Percentiles rank a stretch among this genome's conserved stretches.
These are phyloP conservation scores for Eurosta solidaginis DNA, from an alignment of 1,140 invertebrate species.

Conservation along the genomic window DNA sequence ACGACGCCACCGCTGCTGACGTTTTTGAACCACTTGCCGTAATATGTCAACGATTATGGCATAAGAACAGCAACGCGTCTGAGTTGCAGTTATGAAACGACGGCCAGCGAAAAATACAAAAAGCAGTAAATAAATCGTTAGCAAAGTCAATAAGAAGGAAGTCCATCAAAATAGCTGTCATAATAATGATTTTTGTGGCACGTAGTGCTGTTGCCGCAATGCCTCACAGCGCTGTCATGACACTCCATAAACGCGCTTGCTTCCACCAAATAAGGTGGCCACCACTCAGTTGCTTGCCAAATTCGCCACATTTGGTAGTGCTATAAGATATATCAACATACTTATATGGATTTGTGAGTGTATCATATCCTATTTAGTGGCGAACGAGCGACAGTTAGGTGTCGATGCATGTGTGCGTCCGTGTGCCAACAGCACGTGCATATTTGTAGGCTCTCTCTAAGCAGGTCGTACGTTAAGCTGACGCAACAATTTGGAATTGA, in stretches of 20 bases:
- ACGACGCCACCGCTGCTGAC: not conserved
- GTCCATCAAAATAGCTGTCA: not conserved
- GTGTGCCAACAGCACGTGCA: slow-evolving; percentile 7
- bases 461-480: not conserved
- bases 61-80: not conserved
- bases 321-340: no score
- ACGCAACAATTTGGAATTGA: not conserved
- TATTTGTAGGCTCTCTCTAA: not conserved
- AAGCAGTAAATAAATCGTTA: not conserved
- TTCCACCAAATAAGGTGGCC: not conserved
- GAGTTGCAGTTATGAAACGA: not conserved
- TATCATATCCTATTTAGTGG: not conserved
- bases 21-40: not conserved
- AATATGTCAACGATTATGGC: not conserved
- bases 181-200: slow-evolving; percentile 3
- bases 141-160: not conserved
- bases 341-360: not conserved
- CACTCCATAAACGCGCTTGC: not conserved
- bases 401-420: not conserved
- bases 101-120: not conserved
- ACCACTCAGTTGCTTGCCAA: not conserved
- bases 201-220: not conserved
- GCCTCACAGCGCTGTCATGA: not conserved
- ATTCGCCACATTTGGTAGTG: slow-evolving; percentile 1
- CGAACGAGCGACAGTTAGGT: not conserved